Base-by-base conservation (phyloP, 2,797 vertebrate species). In the Pangasius larnaudii region DNA sequence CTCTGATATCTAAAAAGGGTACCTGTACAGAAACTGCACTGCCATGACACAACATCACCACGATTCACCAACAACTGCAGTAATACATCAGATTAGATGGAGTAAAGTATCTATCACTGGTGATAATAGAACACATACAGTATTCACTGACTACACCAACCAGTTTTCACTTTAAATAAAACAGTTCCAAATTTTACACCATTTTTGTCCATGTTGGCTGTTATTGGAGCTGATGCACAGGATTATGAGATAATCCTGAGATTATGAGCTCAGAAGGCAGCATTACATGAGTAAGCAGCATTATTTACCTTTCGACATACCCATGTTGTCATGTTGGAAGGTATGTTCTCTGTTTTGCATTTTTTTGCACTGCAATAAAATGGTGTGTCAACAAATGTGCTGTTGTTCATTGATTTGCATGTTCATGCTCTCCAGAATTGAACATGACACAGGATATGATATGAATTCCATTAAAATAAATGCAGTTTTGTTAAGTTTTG, bases 381-480 rank as follows among this genome's bases (percentile, higher is more conserved):
- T 83, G 77, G 14, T 51, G 27, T 16, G 24, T 58, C 59, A n/a
- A 22, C 27, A 33, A 36, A 71, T 71, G 82, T 33, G 49, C 65
- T 24, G 36, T 36, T 71, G 30, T 6, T 69, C 82, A 69, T 5
- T 33, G 4, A 51, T 49, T 69, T 69, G 19, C 46, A 84, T 53
- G 63, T 69, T 71, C 30, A 27, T 36, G 65, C 36, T 71, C 30
- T 84, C 63, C 82, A 65, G 63, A 83, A 46, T 30, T 83, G 7
- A 83, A 49, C 36, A 9, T 71, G 46, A 36, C 18, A 4, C n/a
- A 8, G 19, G 49, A 71, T 36, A 18, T n/a, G 16, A 49, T 18
- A 82, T 30, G 39, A 82, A 49, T 82, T 63, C 27, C 59, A 46
- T 82, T 46, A 9, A 30, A 82, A 63, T 42, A 61, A 61, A 81